Conservation (phyloP, 1,140 invertebrate species). For the Brachionus angularis region DNA sequence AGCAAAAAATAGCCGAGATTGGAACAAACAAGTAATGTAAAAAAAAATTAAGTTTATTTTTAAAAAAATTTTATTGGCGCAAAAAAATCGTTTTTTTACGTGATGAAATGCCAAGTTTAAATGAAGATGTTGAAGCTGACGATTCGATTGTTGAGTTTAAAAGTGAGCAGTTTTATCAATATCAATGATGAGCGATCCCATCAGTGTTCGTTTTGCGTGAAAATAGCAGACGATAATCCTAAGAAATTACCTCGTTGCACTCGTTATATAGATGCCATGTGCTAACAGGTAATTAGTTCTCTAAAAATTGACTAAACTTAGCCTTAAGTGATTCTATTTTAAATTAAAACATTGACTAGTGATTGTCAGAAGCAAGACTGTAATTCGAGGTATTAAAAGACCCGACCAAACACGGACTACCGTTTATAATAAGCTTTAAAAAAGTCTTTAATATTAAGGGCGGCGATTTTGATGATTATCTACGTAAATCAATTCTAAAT, state of each 20-base stretch:
- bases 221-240: neutral
- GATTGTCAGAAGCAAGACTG: slow-evolving; percentile 38
- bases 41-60: neutral
- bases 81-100: no score
- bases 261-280: neutral
- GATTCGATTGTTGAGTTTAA: neutral
- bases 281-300: slow-evolving; percentile 15
- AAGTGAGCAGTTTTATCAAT: slow-evolving; percentile 21
- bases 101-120: neutral
- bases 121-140: neutral
- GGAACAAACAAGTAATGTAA: slow-evolving; percentile 4
- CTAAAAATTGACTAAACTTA: neutral
- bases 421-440: slow-evolving; percentile 2
- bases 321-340: neutral
- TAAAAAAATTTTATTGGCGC: neutral
- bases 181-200: slow-evolving; percentile 5
- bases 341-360: neutral
- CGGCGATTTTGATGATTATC: neutral
- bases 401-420: slow-evolving; percentile 13
- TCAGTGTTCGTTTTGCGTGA: slow-evolving; percentile 5
- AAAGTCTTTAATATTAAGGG: neutral
- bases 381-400: neutral
- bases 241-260: slow-evolving; percentile 7
- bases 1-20: neutral
- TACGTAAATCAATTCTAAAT: neutral